Conservation (phyloP, 2,113 vertebrate genomes). For the Leucosticte australis region DNA sequence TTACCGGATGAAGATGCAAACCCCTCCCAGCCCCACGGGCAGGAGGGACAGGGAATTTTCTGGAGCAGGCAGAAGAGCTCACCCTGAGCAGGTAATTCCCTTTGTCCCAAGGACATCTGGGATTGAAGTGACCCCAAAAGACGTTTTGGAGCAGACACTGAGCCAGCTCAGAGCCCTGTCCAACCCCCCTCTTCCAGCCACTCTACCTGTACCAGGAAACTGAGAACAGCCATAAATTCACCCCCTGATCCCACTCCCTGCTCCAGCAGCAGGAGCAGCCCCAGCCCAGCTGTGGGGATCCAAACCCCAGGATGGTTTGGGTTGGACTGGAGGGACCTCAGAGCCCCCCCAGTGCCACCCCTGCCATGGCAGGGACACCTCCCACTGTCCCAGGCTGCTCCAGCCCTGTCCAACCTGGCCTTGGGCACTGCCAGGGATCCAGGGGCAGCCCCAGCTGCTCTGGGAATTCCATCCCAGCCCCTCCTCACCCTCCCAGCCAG, state of each 20-base stretch:
- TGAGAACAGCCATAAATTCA: rapidly evolving
- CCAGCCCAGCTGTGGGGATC: background rate
- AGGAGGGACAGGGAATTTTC: background rate
- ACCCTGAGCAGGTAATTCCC: background rate
- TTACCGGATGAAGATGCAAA: background rate
- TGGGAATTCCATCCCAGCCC: background rate
- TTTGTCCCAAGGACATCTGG: rapidly evolving
- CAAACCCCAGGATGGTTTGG: background rate
- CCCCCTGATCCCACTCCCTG: rapidly evolving
- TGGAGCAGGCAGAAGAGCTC: background rate
- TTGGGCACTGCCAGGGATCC: background rate
- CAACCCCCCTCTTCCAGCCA: background rate
- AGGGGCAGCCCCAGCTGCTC: background rate
- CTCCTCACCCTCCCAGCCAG: no score
- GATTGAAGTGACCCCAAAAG: rapidly evolving
- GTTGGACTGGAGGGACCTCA: background rate
- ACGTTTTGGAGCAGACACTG: rapidly evolving
- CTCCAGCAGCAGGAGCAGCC: background rate
- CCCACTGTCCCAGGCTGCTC: background rate
- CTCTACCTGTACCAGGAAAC: rapidly evolving
- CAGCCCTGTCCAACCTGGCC: background rate
- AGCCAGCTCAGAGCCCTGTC: background rate
- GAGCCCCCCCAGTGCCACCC: rapidly evolving
- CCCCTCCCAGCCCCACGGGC: background rate
- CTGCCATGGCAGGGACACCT: background rate